Percentiles rank a stretch among this genome's conserved stretches.
phyloP scores from a whole-genome alignment of 2,888 invertebrate genomes.

The Drosophila acutilabella region DNA sequence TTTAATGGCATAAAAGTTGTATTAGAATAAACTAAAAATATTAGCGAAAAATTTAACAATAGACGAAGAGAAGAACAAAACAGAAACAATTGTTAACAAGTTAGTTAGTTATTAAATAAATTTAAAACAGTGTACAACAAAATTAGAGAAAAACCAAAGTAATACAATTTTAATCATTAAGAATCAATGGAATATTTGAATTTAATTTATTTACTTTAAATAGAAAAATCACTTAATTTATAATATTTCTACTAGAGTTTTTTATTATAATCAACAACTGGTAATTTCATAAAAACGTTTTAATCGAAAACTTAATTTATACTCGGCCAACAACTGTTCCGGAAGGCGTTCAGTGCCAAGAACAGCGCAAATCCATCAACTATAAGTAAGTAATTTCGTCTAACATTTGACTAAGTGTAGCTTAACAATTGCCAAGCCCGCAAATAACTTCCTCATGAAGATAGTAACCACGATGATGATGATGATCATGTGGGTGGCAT shows the following conservation, averaged over 20 bases:
- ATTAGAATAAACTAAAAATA: background rate
- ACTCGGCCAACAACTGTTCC: background rate
- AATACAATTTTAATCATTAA: too few relatives aligned
- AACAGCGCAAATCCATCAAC: conserved; percentile 17
- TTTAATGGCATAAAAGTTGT: background rate
- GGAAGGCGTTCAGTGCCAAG: conserved; percentile 9
- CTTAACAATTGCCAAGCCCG: conserved; percentile 1
- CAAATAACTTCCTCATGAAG: conserved; percentile 57
- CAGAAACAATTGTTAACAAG: too few relatives aligned
- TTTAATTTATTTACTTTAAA: too few relatives aligned
- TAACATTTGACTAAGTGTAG: conserved; percentile 9
- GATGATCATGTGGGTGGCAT: conserved; percentile 42
- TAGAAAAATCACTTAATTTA: too few relatives aligned
- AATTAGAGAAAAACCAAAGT: too few relatives aligned
- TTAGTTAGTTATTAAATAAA: too few relatives aligned
- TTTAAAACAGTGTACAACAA: too few relatives aligned
- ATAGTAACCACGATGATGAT: background rate
- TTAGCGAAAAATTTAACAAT: background rate
- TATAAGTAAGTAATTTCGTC: conserved; percentile 4
- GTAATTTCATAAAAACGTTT: background rate
- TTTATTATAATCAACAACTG: too few relatives aligned
- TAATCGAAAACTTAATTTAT: background rate
- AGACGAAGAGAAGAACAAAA: background rate
- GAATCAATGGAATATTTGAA: too few relatives aligned
- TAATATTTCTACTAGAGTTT: too few relatives aligned